Evolutionary conservation across 2,113 vertebrate genomes (phyloP), one percentile per base, ranked within the genome.

Genomic region (Notechis scutatus): DNA sequence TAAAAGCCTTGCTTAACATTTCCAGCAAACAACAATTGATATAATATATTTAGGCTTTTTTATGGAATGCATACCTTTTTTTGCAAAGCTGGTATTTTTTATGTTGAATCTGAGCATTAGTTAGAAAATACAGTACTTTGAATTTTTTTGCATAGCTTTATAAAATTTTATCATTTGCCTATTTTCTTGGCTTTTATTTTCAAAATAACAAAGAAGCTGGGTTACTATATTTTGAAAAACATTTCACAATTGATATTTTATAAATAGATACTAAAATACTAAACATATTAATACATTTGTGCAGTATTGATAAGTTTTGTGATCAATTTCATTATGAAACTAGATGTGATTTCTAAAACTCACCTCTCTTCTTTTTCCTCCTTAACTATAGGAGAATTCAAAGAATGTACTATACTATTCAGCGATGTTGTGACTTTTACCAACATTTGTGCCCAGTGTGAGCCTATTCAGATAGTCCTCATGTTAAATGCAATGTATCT

Each of bases 401-500:
- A 98, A 95, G 98, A 98, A 55, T 98, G 98, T 93, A 98, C 98
- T 5, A 96, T 98, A 94, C 92, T 98, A 39, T 98, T 98, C 96
- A 98, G 98, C 5, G 98, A 98, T 24, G 98, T 98, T 54, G 98
- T 98, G 90, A 97, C 97, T 61, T 98, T 98, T 89, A 98, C 98
- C 92, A 97, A 94, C 91, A 98, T 98, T 86, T 98, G 98, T 95
- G 97, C 98, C 85, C 95, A 97, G 1, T 98, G 98, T 92, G 98
- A 98, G 92, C 98, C 98, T 21, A 98, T 98, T 93, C 97, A 98
- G 95, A 98, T 98, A 47, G 98, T 98, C 42, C 95, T 97, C 88
- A 98, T 98, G 98, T 94, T 98, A 52, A 98, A 98, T 95, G 96
- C 98, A 9, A 98, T 98, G 97, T 98, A 98, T 93, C 96, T 98